Conservation (phyloP, 2,888 invertebrate genomes). For the Rotaria macrura region DNA sequence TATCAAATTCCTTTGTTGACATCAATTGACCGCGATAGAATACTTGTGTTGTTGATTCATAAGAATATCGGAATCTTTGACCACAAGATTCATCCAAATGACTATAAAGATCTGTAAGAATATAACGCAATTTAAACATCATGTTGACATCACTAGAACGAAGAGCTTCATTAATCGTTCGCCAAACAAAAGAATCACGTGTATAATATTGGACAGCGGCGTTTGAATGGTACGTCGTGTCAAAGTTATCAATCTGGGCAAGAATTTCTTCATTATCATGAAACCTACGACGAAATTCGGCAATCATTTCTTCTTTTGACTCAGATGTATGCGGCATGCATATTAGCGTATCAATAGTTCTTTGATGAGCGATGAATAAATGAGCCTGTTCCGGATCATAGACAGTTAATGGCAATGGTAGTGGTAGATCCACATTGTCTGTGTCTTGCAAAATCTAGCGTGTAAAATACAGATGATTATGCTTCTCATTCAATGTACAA, state of each 20-base stretch:
- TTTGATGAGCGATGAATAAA: not conserved
- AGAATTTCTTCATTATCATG: not conserved
- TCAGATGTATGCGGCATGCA: not conserved
- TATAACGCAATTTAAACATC: not conserved
- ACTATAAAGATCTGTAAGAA: not conserved
- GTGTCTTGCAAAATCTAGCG: not conserved
- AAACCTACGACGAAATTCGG: not conserved
- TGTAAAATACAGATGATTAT: too few relatives aligned
- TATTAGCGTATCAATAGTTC: not conserved
- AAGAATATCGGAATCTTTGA: too few relatives aligned
- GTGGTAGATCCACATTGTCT: not conserved
- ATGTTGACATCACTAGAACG: not conserved
- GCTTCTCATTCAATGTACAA: too few relatives aligned
- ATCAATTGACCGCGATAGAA: conserved; percentile 4
- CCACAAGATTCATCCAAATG: not conserved
- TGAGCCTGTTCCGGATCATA: not conserved
- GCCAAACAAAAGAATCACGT: not conserved
- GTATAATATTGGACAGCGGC: not conserved
- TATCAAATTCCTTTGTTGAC: not conserved
- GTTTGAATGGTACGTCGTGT: not conserved
- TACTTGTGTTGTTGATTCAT: not conserved
- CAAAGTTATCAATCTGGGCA: not conserved
- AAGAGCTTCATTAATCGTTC: not conserved
- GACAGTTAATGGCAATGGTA: not conserved
- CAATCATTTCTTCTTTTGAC: not conserved